phyloP scores from a whole-genome alignment of 1,140 invertebrate species.

The Drosophila subobscura region DNA sequence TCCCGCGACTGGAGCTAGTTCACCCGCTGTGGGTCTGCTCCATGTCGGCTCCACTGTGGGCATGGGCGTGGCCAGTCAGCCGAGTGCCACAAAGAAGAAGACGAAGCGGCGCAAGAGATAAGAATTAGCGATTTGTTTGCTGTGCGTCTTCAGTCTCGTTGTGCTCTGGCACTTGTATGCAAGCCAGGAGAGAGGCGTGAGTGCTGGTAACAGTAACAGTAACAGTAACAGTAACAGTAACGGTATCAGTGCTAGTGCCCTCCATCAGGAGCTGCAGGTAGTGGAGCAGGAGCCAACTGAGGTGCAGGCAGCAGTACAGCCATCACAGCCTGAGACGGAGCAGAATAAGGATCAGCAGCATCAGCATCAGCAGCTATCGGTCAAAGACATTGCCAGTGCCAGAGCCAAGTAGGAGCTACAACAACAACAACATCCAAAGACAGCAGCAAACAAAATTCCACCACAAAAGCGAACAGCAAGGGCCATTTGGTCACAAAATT shows the following conservation, averaged over 20 bases:
- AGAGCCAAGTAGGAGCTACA: slow-evolving; percentile 24
- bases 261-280: slow-evolving; percentile 20
- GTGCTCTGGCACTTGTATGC: slow-evolving; percentile 77
- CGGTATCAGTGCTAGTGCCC: too few species aligned
- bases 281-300: background rate
- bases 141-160: slow-evolving; percentile 81
- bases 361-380: slow-evolving; percentile 9
- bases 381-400: slow-evolving; percentile 6
- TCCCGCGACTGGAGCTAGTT: background rate
- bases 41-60: slow-evolving; percentile 19
- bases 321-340: slow-evolving; percentile 4
- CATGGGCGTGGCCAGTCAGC: slow-evolving; percentile 42
- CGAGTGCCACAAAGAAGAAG: slow-evolving; percentile 81
- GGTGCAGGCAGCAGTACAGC: background rate
- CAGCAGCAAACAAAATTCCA: slow-evolving; percentile 45
- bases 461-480: background rate
- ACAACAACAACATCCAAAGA: slow-evolving; percentile 5
- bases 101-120: slow-evolving; percentile 82
- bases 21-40: slow-evolving; percentile 23
- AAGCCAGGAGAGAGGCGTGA: slow-evolving; percentile 20
- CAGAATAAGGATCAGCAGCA: slow-evolving; percentile 11
- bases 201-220: too few species aligned
- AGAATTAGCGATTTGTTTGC: slow-evolving; percentile 83
- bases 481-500: too few species aligned
- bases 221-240: too few species aligned